Percentiles rank a stretch among this genome's conserved stretches.
These are phyloP conservation scores for Eurosta solidaginis DNA, from an alignment of 1,140 invertebrate species.

Conservation along the genomic window DNA sequence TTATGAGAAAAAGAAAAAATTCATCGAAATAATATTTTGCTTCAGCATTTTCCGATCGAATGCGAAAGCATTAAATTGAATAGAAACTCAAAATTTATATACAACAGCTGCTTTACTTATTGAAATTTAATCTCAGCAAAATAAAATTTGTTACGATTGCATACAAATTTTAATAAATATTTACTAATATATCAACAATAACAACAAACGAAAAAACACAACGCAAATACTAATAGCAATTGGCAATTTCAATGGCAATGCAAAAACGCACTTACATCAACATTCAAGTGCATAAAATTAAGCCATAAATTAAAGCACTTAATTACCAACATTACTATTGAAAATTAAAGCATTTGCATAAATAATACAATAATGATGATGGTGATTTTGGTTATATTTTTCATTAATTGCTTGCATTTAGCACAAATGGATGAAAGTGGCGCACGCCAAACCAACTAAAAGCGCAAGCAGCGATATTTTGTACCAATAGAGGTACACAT, in stretches of 20 bases:
- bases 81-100: no score
- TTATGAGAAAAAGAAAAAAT: no score
- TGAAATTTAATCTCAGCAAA: background rate
- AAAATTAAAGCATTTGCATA: conserved; percentile 27
- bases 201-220: background rate
- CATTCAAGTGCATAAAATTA: conserved; percentile 3
- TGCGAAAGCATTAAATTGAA: no score
- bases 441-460: no score
- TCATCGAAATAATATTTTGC: no score
- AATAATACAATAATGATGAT: conserved; percentile 15
- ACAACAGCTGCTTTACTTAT: background rate
- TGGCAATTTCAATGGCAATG: background rate
- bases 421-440: background rate
- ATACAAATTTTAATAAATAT: background rate
- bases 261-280: background rate
- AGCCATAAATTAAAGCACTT: conserved; percentile 23
- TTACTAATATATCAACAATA: background rate
- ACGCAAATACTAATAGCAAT: background rate
- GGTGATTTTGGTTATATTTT: background rate
- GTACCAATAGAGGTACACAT: background rate
- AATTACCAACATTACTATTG: conserved; percentile 20
- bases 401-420: background rate
- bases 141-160: background rate
- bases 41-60: no score
- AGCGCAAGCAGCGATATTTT: background rate